phyloP scores from a whole-genome alignment of 1,140 invertebrate genomes.

The Habropoda laboriosa region DNA sequence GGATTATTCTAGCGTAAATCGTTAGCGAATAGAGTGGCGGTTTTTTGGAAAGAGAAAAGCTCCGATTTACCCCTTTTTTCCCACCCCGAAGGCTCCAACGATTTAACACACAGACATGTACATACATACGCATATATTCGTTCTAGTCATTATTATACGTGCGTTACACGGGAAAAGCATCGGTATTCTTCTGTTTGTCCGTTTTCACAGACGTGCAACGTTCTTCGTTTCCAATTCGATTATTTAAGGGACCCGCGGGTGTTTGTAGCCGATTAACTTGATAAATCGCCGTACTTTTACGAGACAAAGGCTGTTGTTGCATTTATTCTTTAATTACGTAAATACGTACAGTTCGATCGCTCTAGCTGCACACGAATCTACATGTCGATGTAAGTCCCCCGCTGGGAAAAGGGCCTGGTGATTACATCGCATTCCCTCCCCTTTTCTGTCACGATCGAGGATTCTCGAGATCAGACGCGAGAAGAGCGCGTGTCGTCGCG shows the following conservation, averaged over 20 bases:
- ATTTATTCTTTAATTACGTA: conserved; percentile 44
- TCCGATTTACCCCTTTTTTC: conserved; percentile 11
- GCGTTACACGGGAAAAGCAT: no score
- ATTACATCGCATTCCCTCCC: no score
- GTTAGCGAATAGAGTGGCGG: conserved; percentile 23
- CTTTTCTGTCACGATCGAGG: not conserved
- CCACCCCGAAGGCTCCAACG: conserved; percentile 34
- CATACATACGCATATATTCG: not conserved
- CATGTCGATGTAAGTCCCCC: no score
- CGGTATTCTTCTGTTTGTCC: no score
- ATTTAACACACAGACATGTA: not conserved
- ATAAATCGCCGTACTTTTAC: conserved; percentile 8
- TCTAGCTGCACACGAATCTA: conserved; percentile 21
- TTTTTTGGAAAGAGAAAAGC: conserved; percentile 5
- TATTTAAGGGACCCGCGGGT: conserved; percentile 2
- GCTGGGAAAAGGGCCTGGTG: no score
- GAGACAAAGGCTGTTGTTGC: conserved; percentile 40
- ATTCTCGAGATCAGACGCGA: conserved; percentile 45
- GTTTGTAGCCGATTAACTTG: conserved; percentile 4
- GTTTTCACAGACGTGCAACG: no score
- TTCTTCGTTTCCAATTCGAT: not conserved
- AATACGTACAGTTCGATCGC: conserved; percentile 8
- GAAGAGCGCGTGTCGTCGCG: not conserved
- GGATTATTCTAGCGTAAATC: conserved; percentile 44
- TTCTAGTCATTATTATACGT: no score